phyloP scores from a whole-genome alignment of 2,888 invertebrate genomes.

The Nasonovia ribisnigri region DNA sequence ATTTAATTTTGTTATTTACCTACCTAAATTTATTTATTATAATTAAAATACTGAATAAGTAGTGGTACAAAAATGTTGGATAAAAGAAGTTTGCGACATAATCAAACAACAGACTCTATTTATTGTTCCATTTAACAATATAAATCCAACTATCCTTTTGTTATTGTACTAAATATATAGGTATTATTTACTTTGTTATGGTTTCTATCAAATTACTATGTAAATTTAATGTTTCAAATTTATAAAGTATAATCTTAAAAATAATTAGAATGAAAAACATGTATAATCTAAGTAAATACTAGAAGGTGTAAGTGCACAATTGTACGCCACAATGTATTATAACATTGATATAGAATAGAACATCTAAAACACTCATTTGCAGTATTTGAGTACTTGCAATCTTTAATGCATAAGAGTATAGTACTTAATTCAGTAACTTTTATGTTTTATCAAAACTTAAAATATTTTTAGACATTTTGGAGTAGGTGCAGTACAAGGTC shows the following conservation, averaged over 20 bases:
- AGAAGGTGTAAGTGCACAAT: background rate
- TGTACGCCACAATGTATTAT: background rate
- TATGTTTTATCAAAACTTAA: background rate
- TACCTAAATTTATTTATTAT: too few species aligned
- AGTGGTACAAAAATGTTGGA: too few species aligned
- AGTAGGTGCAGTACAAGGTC: background rate
- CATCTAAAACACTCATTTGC: background rate
- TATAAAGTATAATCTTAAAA: background rate
- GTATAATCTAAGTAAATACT: background rate
- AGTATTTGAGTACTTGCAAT: background rate
- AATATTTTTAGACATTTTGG: background rate
- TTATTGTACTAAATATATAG: background rate
- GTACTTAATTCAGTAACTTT: background rate
- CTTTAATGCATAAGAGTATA: background rate
- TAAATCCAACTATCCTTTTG: background rate
- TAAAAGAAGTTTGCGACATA: background rate
- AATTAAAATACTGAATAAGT: too few species aligned
- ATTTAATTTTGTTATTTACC: too few species aligned
- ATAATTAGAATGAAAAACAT: background rate
- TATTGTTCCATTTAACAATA: background rate
- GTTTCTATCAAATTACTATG: background rate
- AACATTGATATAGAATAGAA: background rate
- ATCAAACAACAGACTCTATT: background rate
- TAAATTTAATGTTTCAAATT: background rate
- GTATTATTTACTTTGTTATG: background rate